These are phyloP conservation scores for Actenoides hombroni DNA, from an alignment of 2,113 vertebrate genomes.

Conservation along the genomic window DNA sequence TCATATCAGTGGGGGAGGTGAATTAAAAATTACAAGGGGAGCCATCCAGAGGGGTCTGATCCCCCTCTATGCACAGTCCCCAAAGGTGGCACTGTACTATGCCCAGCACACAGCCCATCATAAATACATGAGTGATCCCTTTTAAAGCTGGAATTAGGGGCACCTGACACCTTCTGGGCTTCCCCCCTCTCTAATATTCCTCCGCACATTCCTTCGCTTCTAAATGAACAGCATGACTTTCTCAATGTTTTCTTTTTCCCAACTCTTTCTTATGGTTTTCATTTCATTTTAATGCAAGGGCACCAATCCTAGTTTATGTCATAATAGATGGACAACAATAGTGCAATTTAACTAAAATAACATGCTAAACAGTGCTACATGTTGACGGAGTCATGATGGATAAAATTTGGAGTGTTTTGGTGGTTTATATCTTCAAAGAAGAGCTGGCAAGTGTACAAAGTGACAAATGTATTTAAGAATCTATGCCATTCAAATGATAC, in stretches of 20 bases:
- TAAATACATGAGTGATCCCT: not conserved
- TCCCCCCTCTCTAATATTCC: not conserved
- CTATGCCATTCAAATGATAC: conserved; percentile 66
- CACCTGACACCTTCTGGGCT: not conserved
- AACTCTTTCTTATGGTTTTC: conserved; percentile 12
- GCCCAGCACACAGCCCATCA: not conserved
- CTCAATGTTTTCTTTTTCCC: not conserved
- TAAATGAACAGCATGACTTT: not conserved
- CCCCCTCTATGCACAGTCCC: not conserved
- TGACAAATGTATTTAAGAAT: conserved; percentile 74
- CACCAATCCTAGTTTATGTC: conserved; percentile 55
- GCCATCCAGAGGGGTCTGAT: not conserved
- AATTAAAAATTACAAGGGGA: not conserved
- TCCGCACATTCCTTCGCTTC: not conserved
- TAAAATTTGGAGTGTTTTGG: conserved; percentile 65
- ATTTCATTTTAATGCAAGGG: conserved; percentile 35
- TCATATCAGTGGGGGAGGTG: not conserved
- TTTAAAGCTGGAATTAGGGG: not conserved
- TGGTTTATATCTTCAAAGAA: conserved; percentile 69
- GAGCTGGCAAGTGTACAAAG: conserved; percentile 57
- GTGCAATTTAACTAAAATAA: conserved; percentile 61
- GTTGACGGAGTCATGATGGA: conserved; percentile 40
- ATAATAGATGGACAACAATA: conserved; percentile 51
- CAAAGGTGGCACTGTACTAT: not conserved
- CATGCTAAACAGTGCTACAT: conserved; percentile 49